Evolutionary conservation across 1,140 invertebrate species (phyloP), one percentile per base, ranked within the genome.

Genomic region (Zelostemma sp.): DNA sequence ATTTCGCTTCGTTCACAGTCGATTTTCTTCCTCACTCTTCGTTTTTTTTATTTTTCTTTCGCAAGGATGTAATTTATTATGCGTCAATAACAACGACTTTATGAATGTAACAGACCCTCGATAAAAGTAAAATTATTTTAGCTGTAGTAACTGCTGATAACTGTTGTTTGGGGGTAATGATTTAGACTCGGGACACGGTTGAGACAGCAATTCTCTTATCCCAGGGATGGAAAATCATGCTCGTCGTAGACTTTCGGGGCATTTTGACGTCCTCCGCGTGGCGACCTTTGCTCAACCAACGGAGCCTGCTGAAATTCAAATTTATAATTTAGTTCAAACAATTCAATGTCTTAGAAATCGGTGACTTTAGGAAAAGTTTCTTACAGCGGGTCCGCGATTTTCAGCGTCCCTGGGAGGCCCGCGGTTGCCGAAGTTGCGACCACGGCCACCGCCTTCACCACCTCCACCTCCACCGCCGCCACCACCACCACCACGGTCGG

Each of bases 161-260:
- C 35, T 63, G 58, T 51, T 75, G 69, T 68, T 65, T 66, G 68
- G 70, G 69, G 68, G 66, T 66, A 62, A 66, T 68, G 62, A 66
- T 73, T 51, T 69, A 67, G 63, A 48, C 8, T 45, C 61, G 60
- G 67, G 66, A 68, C 56, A 62, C 57, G 50, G 63, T 68, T 59
- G 58, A 65, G 47, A 50, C 41, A 15, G 47, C 46, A 58, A 21
- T 60, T 57, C 75, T 63, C 43, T 89, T 92, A 94, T 82, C 93
- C 92, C 80, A 97, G 88, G 75, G 94, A 95, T 66, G 96, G 96
- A 86, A 98, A 97, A 87, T 97, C 95, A 79, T 93, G 92, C 87
- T 95, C 95, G 86, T 98, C 95, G 82, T 97, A 95, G 48, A 98
- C 94, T 84, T 96, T 96, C 15, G 96, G 96, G 78, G 95, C 95